Base-by-base conservation (phyloP, 2,888 invertebrate species). In the Chesias legatella region DNA sequence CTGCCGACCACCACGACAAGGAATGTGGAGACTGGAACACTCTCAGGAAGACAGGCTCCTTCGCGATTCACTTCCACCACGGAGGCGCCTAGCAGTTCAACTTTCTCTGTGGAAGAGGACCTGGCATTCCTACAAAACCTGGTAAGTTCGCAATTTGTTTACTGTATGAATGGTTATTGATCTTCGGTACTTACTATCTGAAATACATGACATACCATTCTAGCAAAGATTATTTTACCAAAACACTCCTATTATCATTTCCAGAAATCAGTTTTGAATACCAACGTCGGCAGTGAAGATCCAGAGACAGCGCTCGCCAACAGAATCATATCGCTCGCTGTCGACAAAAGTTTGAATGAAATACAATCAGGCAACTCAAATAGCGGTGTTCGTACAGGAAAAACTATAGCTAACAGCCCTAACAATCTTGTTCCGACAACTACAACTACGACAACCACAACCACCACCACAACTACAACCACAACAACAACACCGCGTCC, bases 81-180 rank as follows among this genome's bases (percentile, higher is more conserved):
- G 38, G 82, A 83, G 58, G 63, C 75, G 33, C 83, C 88, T 9
- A 80, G 81, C 48, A 76, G 80, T 33, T 85, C 88, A 3, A 88
- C 89, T 7, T 88, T 82, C 60, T 83, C 90, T 7, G 82, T 85
- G 38, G 66, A 83, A 71, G 90, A 91, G 48, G 92, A 92, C 63
- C 71, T 91, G 49, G 88, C 84, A 24, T 91, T 92, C 63, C 68
- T 92, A 10, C 89, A 91, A 59, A 90, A 91, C 53, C 77, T 92
- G 88, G 92, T 92, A 81, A 73, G 77, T 56, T 10, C 13, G 22
- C n/a, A n/a, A n/a, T n/a, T n/a, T n/a, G n/a, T n/a, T n/a, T n/a
- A n/a, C n/a, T n/a, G n/a, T n/a, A n/a, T n/a, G n/a, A n/a, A n/a
- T n/a, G n/a, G n/a, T n/a, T n/a, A n/a, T n/a, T n/a, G n/a, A n/a